These are phyloP conservation scores for Schlechtendalia chinensis DNA, from an alignment of 1,140 invertebrate species.

Conservation along the genomic window DNA sequence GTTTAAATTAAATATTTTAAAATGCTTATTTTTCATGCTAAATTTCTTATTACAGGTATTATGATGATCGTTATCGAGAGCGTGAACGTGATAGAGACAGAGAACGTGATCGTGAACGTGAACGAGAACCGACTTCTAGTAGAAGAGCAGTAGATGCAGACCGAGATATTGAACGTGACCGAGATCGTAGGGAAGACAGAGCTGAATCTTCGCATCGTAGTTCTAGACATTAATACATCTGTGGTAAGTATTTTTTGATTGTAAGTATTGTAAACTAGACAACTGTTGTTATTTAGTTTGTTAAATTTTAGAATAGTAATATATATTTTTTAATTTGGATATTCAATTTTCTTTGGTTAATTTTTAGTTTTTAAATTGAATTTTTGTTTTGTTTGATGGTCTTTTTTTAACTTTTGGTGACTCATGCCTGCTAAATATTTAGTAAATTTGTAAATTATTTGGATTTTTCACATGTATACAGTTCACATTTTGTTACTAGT, in stretches of 20 bases:
- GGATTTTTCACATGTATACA: too few relatives aligned
- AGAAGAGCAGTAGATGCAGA: constrained; percentile 62
- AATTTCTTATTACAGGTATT: constrained; percentile 64
- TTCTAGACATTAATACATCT: constrained; percentile 53
- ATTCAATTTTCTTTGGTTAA: constrained; percentile 12
- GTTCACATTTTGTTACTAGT: too few relatives aligned
- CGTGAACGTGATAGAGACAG: constrained; percentile 61
- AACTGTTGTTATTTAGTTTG: constrained; percentile 38
- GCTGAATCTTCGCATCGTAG: constrained; percentile 65
- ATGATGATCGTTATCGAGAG: constrained; percentile 78
- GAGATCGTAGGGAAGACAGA: constrained; percentile 67
- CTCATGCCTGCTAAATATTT: too few relatives aligned
- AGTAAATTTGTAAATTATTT: too few relatives aligned
- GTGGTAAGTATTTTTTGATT: constrained; percentile 31
- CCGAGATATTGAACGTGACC: constrained; percentile 62
- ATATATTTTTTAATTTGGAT: background rate
- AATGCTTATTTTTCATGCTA: background rate
- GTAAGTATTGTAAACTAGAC: constrained; percentile 41
- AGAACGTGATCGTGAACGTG: constrained; percentile 66
- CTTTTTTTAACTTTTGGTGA: background rate
- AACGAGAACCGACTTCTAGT: constrained; percentile 62
- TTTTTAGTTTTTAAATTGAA: constrained; percentile 13
- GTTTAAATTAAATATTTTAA: background rate
- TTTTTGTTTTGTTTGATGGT: constrained; percentile 19
- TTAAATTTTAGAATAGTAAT: constrained; percentile 25